A percentile compares a stretch with the other conserved stretches of the same genome.
phyloP scores from a whole-genome alignment of 2,888 invertebrate genomes.

The Eristalis intricaria region DNA sequence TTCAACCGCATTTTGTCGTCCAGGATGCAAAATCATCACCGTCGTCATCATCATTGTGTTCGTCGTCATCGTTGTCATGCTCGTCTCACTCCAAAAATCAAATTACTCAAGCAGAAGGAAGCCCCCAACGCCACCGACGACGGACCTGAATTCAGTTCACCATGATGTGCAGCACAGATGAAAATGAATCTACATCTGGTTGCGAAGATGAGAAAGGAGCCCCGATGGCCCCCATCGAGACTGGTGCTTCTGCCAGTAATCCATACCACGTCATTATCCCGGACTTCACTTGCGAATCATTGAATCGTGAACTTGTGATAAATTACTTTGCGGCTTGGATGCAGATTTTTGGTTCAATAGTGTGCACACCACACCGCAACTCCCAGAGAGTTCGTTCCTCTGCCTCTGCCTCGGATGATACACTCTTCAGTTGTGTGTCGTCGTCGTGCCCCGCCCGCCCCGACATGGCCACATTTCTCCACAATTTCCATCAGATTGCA shows the following conservation, averaged over 20 bases:
- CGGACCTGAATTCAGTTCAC: neutral
- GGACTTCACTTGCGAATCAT: slow-evolving; percentile 63
- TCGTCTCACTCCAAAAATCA: slow-evolving; percentile 53
- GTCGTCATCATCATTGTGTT: neutral
- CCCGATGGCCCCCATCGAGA: slow-evolving; percentile 11
- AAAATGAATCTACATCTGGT: slow-evolving; percentile 44
- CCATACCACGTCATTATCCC: slow-evolving; percentile 15
- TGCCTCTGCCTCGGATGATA: slow-evolving; percentile 35
- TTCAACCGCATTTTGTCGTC: neutral
- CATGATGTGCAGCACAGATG: too few species aligned
- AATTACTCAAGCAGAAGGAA: slow-evolving; percentile 49
- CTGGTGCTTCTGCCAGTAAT: neutral
- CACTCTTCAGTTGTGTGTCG: slow-evolving; percentile 31
- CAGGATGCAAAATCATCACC: neutral
- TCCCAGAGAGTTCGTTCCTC: slow-evolving; percentile 11
- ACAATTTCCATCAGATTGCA: slow-evolving; percentile 34
- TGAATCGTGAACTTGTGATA: slow-evolving; percentile 69
- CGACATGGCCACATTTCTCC: neutral
- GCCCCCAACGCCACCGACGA: too few species aligned
- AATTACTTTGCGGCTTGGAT: slow-evolving; percentile 67
- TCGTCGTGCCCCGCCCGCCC: too few species aligned
- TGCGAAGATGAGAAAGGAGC: slow-evolving; percentile 38
- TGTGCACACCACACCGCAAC: slow-evolving; percentile 15
- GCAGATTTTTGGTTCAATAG: slow-evolving; percentile 39
- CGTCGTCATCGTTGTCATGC: neutral